Evolutionary conservation across 2,888 invertebrate genomes (phyloP).

Genomic region (Volucella bombylans): DNA sequence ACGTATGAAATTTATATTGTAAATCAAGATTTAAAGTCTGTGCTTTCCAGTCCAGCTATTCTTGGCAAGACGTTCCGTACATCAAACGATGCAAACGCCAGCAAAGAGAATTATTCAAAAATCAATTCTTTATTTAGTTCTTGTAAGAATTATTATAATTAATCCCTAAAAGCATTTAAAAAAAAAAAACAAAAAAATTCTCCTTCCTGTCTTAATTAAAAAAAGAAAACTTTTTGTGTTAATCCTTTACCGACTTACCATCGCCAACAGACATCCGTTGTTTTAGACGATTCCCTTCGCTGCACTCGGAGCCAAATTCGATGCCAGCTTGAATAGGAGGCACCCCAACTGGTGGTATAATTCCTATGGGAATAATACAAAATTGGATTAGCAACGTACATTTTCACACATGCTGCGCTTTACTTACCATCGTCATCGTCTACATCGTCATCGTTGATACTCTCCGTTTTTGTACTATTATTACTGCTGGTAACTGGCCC

Average conservation of each 20-base stretch:
- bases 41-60: too few species aligned
- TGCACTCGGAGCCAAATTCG: constrained; percentile 86
- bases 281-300: constrained; percentile 83
- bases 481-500: constrained; percentile 83
- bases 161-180: background rate
- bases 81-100: too few species aligned
- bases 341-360: constrained; percentile 67
- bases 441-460: constrained; percentile 72
- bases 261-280: constrained; percentile 70
- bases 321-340: constrained; percentile 84
- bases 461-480: constrained; percentile 72
- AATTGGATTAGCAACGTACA: constrained; percentile 54
- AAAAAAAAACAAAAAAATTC: background rate
- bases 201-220: background rate
- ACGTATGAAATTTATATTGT: too few species aligned
- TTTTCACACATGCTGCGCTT: constrained; percentile 1
- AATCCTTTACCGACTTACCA: constrained; percentile 74
- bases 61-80: too few species aligned
- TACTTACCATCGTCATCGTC: constrained; percentile 70
- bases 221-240: background rate
- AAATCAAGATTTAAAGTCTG: too few species aligned
- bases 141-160: too few species aligned
- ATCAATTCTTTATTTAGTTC: too few species aligned
- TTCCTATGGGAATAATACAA: constrained; percentile 63
- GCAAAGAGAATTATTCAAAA: too few species aligned